Evolutionary conservation across 2,113 vertebrate genomes (phyloP), one percentile per base, ranked within the genome.

Genomic region (Puffinus mauretanicus): DNA sequence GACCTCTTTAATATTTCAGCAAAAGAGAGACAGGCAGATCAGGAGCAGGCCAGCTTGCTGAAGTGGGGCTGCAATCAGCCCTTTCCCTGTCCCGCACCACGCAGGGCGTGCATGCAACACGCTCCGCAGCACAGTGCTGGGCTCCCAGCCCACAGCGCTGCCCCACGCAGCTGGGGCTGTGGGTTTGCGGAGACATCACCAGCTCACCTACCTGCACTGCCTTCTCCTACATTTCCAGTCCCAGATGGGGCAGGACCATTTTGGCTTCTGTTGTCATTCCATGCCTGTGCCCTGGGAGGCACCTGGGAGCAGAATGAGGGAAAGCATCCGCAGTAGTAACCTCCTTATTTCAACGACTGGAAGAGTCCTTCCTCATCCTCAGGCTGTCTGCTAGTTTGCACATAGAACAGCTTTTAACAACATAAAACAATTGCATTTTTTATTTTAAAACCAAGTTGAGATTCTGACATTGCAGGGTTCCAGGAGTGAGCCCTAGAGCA

Each of bases 101-200:
- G 0, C 14, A 24, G 38, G 49, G 2, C 7, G 1, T 7, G 5
- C 15, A 17, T 5, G 13, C 27, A 51, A 11, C 6, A 8, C 0
- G 0, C 7, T 19, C 24, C 0, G 0, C 11, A 30, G 15, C 21
- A 9, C 14, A 2, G 13, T 4, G 3, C 36, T 29, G 34, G 16
- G 34, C 4, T 67, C n/a, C 22, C 26, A 47, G 71, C 21, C 32
- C 22, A 16, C 21, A 24, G 16, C 38, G 3, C 34, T n/a, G 60
- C 11, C 11, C 27, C 27, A 15, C 0, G 1, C 38, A 20, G 18
- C 26, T 22, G 47, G 36, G 52, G 6, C 32, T 29, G 27, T 8
- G 38, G 26, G 16, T 36, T 57, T 84, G 42, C 1, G 1, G 29
- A 57, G 17, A 16, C 5, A 52, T 30, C 34, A 25, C 34, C 16